Base-by-base conservation (phyloP, 2,888 invertebrate species). In the Trissonchulus latispiculum region DNA sequence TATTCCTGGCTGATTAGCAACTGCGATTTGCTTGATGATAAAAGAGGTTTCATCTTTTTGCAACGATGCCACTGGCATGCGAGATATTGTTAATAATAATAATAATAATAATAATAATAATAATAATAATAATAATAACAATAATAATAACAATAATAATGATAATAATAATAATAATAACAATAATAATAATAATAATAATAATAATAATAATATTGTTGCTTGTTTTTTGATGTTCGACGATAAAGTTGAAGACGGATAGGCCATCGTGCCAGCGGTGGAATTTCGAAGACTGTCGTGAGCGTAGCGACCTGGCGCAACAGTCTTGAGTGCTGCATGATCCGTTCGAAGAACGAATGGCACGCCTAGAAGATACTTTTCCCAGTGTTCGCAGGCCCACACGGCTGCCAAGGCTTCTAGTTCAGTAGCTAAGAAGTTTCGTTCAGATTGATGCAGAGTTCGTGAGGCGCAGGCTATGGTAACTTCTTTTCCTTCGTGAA, bases 401-500 rank as follows among this genome's bases (percentile, higher is more conserved):
- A 66, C 28, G 66, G n/a, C n/a, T 18, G 66, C 66, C 15, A 66
- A 28, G 15, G 28, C 31, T 66, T 66, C 66, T 29, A 15, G 59
- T 66, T 66, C 66, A 29, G 15, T 66, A 29, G 31, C 66, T 66
- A 28, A 15, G 66, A 23, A 66, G 18, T 15, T 23, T 28, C 66
- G 66, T 66, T 66, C 18, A 28, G 18, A 28, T 15, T 15, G 15
- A 28, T n/a, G 15, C 31, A 66, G 66, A 15, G 66, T 66, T 15
- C 28, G 59, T 59, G 59, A 59, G n/a, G 59, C 59, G 59, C 18
- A 59, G 66, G n/a, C 18, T 15, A 66, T 66, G 28, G 28, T 15
- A 15, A 66, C 66, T 66, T 66, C 66, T n/a, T n/a, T 28, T 15
- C 66, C 66, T 23, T 66, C 15, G 15, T 66, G 66, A 15, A 66